A percentile compares a stretch with the other conserved stretches of the same genome.
These are phyloP conservation scores for Scatophagus argus DNA, from an alignment of 2,113 vertebrate genomes.

Conservation along the genomic window DNA sequence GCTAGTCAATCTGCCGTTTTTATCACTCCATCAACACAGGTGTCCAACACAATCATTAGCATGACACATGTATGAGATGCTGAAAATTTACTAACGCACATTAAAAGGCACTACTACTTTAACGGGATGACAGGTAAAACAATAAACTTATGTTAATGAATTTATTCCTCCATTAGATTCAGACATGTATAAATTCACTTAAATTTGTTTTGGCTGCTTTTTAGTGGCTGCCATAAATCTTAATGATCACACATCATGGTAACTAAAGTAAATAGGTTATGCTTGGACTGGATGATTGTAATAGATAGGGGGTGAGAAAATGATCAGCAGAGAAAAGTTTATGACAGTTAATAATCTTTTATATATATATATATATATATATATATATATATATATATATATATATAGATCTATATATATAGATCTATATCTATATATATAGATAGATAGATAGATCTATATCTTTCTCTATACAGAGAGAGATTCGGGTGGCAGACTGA, in stretches of 20 bases:
- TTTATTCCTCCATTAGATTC: neutral
- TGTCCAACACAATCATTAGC: neutral
- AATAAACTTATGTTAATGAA: neutral
- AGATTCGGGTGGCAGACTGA: too few species aligned
- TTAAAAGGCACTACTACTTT: neutral
- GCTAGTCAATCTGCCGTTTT: neutral
- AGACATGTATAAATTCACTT: neutral
- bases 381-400: too few species aligned
- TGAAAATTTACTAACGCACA: neutral
- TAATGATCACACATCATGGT: neutral
- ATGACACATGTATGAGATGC: neutral
- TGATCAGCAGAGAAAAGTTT: neutral
- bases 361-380: too few species aligned
- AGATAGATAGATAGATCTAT: too few species aligned
- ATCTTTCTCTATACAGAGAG: too few species aligned
- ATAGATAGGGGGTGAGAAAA: too few species aligned
- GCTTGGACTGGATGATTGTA: neutral
- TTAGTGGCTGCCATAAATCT: neutral
- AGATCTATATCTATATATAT: too few species aligned
- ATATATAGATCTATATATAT: too few species aligned
- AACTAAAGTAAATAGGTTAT: neutral
- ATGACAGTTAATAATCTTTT: neutral
- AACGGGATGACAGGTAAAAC: neutral
- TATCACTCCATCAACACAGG: constrained; percentile 17
- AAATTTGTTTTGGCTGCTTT: neutral